Conservation (phyloP, 2,888 invertebrate species). For the Aporophyla nigra region DNA sequence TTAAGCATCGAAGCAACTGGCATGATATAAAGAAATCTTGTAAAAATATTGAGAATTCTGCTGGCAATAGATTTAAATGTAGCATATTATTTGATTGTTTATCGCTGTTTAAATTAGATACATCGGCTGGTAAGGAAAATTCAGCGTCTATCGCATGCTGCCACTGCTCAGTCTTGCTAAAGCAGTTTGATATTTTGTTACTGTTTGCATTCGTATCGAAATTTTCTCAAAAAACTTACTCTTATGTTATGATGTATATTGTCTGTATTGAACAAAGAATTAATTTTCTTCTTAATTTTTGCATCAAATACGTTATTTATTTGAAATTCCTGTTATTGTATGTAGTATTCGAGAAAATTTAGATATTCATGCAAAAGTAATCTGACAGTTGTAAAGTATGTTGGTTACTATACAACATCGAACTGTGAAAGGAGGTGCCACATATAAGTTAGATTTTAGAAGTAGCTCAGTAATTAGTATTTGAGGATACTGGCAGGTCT, state of each 20-base stretch:
- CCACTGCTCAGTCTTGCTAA: conserved; percentile 73
- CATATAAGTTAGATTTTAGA: conserved; percentile 74
- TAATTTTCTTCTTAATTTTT: too few species aligned
- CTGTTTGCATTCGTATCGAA: conserved; percentile 52
- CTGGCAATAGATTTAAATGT: conserved; percentile 39
- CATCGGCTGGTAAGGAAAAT: conserved; percentile 49
- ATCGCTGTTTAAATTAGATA: conserved; percentile 49
- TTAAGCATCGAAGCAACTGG: conserved; percentile 53
- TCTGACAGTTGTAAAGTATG: conserved; percentile 60
- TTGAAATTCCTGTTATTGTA: neutral
- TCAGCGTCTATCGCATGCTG: conserved; percentile 71
- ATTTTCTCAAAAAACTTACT: conserved; percentile 48
- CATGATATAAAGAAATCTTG: conserved; percentile 17
- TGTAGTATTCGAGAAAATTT: conserved; percentile 58
- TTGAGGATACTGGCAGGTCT: conserved; percentile 67
- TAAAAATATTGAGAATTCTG: conserved; percentile 21
- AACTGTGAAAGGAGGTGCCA: conserved; percentile 77
- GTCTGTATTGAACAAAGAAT: too few species aligned
- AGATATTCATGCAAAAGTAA: conserved; percentile 52
- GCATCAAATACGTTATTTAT: too few species aligned
- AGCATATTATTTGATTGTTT: conserved; percentile 57
- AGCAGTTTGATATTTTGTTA: conserved; percentile 69
- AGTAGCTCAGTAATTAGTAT: conserved; percentile 70
- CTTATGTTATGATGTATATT: too few species aligned
- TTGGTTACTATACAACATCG: conserved; percentile 75